A percentile compares a stretch with the other conserved stretches of the same genome.
Evolutionary conservation across 2,113 vertebrate genomes (phyloP).

Genomic region (Sporophila hypoxantha): DNA sequence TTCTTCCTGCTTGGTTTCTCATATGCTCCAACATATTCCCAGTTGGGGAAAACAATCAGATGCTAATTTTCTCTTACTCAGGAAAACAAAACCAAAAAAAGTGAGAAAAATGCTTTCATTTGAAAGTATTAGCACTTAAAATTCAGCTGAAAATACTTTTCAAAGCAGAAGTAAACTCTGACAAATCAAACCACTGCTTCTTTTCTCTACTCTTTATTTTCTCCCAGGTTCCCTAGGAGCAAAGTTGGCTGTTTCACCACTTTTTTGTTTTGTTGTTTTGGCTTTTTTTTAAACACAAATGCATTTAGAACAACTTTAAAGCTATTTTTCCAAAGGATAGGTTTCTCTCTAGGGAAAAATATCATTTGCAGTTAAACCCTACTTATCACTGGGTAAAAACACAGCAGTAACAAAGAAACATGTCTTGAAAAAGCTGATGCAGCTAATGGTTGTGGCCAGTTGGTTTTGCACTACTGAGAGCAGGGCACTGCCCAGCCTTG

Average conservation of each 20-base stretch:
- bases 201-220: background rate
- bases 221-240: background rate
- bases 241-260: background rate
- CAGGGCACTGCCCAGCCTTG: background rate
- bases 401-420: background rate
- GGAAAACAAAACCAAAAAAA: background rate
- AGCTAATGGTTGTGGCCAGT: background rate
- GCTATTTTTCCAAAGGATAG: background rate
- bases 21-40: background rate
- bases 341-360: background rate
- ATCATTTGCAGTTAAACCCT: background rate
- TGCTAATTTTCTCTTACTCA: background rate
- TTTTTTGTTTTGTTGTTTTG: background rate
- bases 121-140: background rate
- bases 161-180: conserved; percentile 15
- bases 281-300: background rate
- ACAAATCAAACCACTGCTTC: background rate
- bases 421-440: background rate
- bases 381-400: background rate
- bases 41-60: background rate
- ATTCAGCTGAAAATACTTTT: conserved; percentile 5
- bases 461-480: background rate
- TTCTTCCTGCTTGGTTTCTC: conserved; percentile 23
- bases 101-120: background rate
- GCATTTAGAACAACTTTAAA: conserved; percentile 7